Evolutionary conservation across 92 coral and sea anemone genomes (phyloP), one percentile per base, ranked within the genome.

Genomic region (Metridium senile): DNA sequence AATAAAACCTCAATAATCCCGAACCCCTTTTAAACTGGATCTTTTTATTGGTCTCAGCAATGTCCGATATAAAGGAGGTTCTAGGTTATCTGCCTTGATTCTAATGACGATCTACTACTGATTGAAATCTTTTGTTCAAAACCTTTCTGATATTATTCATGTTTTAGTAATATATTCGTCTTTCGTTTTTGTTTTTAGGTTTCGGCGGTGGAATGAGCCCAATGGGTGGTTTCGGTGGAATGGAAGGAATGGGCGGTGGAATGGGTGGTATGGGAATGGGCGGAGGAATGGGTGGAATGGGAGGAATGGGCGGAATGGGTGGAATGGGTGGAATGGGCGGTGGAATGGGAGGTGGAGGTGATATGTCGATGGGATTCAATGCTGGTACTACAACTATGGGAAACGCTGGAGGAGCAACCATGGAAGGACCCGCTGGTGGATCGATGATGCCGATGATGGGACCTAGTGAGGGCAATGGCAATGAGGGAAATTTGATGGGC

Each of bases 381-480:
- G 95, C 95, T 13, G 95, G 95, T 10, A 87, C 91, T 0, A 90
- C 95, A 16, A 83, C 92, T 9, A 90, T 90, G 11, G 95, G 95
- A 1, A 88, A 85, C 18, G 92, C 92, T 43, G 95, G 95, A 68
- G 95, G 95, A 13, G 95, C 95, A 0, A 90, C 95, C 47, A 90
- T 90, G 95, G 95, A 90, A 74, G 95, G 78, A 2, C 79, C 85
- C 11, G 81, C 83, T 63, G 79, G 74, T 20, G 83, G 74, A 67
- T 82, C 86, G 0, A 82, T 81, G 39, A 81, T 88, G 82, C 86
- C 80, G 9, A 68, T 83, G 26, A 86, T 86, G 82, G 90, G 74
- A 9, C 76, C 89, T 32, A 89, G 93, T 47, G 88, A 81, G 8
- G 56, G 76, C 0, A 80, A 76, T 23, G 56, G 76, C 0, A 80